phyloP scores from a whole-genome alignment of 1,140 invertebrate genomes.

The Drosophila tsacasi region DNA sequence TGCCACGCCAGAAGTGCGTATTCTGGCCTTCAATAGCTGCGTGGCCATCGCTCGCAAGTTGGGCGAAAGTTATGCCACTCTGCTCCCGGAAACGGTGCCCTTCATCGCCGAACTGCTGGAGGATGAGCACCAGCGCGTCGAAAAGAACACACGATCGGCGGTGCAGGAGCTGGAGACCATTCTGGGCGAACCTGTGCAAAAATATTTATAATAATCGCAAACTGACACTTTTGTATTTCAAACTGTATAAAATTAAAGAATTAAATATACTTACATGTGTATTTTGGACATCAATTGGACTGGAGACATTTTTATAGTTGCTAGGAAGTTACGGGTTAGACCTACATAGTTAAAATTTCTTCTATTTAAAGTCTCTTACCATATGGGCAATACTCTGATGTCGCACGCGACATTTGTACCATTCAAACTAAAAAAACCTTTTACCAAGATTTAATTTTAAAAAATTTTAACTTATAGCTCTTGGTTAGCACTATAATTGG shows the following conservation, averaged over 20 bases:
- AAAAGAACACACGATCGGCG: slow-evolving; percentile 90
- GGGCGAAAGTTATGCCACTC: slow-evolving; percentile 92
- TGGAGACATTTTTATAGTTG: neutral
- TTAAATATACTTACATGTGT: neutral
- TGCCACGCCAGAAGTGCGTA: slow-evolving; percentile 88
- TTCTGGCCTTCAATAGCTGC: slow-evolving; percentile 88
- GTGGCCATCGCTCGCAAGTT: slow-evolving; percentile 91
- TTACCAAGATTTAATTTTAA: too few relatives aligned
- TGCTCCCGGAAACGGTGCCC: slow-evolving; percentile 93
- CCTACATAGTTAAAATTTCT: too few relatives aligned
- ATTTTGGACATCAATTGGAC: neutral
- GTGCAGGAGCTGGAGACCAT: slow-evolving; percentile 92
- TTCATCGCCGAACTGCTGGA: slow-evolving; percentile 93
- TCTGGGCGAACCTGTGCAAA: slow-evolving; percentile 93
- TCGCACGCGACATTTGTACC: too few relatives aligned
- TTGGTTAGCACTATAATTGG: too few relatives aligned
- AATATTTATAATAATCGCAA: slow-evolving; percentile 89
- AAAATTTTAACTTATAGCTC: too few relatives aligned
- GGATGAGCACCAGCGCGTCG: slow-evolving; percentile 93
- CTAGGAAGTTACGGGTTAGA: neutral
- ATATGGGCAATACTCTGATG: too few relatives aligned
- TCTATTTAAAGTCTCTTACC: too few relatives aligned
- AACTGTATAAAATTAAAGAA: slow-evolving; percentile 1
- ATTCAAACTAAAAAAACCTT: too few relatives aligned
- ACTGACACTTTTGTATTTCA: neutral